Conservation (phyloP, 2,113 vertebrate genomes). For the Asarcornis scutulata region DNA sequence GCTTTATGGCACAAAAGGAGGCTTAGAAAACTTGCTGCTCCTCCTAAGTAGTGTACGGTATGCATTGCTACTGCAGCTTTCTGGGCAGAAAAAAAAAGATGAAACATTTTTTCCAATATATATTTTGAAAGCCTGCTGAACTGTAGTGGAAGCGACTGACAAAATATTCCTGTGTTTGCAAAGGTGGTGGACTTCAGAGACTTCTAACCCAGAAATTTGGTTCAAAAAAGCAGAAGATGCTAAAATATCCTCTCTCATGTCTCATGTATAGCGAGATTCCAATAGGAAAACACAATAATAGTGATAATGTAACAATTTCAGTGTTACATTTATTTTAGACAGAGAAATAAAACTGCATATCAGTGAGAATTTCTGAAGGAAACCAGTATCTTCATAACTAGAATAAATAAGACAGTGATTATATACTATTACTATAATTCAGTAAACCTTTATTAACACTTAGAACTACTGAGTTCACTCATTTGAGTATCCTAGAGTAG, state of each 20-base stretch:
- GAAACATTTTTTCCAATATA: neutral
- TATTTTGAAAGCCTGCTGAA: neutral
- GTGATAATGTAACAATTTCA: neutral
- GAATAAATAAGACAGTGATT: neutral
- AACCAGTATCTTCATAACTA: neutral
- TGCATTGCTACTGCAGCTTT: neutral
- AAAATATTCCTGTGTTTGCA: neutral
- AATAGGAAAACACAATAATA: neutral
- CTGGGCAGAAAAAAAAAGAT: neutral
- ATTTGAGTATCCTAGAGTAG: neutral
- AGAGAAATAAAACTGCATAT: neutral
- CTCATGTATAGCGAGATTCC: neutral
- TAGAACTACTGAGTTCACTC: neutral
- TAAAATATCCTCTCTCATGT: neutral
- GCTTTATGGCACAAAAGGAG: neutral
- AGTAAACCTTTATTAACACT: neutral
- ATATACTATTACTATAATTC: neutral
- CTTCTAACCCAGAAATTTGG: neutral
- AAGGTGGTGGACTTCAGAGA: neutral
- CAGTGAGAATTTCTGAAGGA: neutral
- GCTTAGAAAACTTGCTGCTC: neutral
- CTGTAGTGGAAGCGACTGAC: neutral
- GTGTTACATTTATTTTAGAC: neutral
- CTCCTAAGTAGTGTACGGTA: neutral
- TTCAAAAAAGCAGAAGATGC: neutral